A percentile compares a stretch with the other conserved stretches of the same genome.
These are phyloP conservation scores for Ia io DNA, from an alignment of 2,113 vertebrate genomes.

Conservation along the genomic window DNA sequence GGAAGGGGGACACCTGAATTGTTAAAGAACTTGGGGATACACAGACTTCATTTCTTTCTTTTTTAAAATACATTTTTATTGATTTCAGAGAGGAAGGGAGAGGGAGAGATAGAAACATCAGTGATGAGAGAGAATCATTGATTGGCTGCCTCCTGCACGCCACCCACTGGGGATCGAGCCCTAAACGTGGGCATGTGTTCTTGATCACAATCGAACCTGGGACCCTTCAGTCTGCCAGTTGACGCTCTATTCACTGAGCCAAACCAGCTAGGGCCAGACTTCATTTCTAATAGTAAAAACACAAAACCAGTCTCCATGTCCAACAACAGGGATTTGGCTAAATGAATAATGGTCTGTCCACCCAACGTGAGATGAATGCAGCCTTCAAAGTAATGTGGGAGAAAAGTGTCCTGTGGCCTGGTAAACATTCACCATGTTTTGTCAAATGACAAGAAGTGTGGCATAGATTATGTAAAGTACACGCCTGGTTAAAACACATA, in stretches of 20 bases:
- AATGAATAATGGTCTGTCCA: neutral
- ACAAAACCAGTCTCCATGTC: neutral
- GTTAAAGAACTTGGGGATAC: neutral
- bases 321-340: neutral
- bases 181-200: no score
- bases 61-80: no score
- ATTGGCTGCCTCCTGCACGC: no score
- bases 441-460: neutral
- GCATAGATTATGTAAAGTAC: fast-evolving
- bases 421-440: neutral
- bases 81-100: no score
- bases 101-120: no score
- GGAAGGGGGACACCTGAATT: neutral
- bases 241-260: no score
- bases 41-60: neutral
- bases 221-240: no score
- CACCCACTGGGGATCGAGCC: no score
- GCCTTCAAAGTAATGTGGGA: neutral
- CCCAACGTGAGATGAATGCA: neutral
- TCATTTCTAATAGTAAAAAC: neutral
- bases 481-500: neutral
- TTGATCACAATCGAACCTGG: no score
- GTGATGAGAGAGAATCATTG: no score
- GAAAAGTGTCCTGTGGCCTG: neutral
- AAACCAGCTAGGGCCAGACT: neutral